Evolutionary conservation across 2,113 vertebrate genomes (phyloP).

Genomic region (Bubo scandiacus): DNA sequence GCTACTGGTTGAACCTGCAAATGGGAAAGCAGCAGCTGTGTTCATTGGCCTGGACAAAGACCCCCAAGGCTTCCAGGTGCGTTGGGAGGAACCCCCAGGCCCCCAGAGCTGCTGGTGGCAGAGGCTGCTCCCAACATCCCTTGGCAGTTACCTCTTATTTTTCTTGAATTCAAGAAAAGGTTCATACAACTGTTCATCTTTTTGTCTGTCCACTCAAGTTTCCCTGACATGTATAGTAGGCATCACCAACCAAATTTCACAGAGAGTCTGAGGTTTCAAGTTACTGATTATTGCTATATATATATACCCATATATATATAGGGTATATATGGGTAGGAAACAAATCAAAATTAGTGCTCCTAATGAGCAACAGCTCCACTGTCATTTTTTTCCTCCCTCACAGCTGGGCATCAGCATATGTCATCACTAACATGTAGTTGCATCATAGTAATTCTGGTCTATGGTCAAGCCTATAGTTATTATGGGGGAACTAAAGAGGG

Average conservation of each 20-base stretch:
- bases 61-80: not conserved
- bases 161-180: not conserved
- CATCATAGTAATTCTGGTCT: not conserved
- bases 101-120: rapidly evolving
- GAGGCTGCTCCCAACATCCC: not conserved
- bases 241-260: not conserved
- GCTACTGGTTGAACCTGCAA: not conserved
- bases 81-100: not conserved
- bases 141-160: not conserved
- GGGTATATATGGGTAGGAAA: not conserved
- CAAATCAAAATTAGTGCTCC: not conserved
- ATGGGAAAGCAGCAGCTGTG: not conserved
- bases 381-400: not conserved
- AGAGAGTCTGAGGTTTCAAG: not conserved
- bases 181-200: not conserved
- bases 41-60: not conserved
- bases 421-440: not conserved
- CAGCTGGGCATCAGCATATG: not conserved
- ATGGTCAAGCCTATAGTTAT: not conserved
- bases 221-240: not conserved
- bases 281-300: not conserved
- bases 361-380: not conserved
- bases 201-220: not conserved
- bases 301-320: not conserved
- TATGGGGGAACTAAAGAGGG: not conserved